phyloP scores from a whole-genome alignment of 2,797 vertebrate species.

The Loris lydekkerianus region DNA sequence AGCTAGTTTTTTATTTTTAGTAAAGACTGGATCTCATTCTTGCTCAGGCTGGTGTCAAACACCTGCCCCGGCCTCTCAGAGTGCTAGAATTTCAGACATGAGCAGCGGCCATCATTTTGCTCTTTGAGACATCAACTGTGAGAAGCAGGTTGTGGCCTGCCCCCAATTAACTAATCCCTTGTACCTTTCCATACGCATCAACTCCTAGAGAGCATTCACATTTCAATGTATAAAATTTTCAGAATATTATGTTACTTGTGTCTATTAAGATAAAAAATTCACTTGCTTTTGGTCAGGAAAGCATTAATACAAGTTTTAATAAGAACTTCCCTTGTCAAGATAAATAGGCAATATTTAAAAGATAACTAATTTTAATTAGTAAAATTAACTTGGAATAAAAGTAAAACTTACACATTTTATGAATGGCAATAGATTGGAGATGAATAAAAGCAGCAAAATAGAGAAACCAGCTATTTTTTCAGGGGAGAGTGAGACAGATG shows the following conservation, averaged over 20 bases:
- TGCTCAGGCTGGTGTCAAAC: no score
- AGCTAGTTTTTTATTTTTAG: no score
- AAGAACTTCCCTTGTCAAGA: neutral
- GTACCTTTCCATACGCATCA: neutral
- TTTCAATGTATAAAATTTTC: neutral
- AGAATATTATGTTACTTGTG: neutral
- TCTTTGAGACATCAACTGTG: neutral
- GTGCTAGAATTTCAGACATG: no score
- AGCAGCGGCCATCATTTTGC: no score
- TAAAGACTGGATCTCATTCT: no score
- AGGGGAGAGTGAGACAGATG: neutral
- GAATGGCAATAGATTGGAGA: neutral
- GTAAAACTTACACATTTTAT: neutral
- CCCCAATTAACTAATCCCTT: neutral
- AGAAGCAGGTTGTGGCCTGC: neutral
- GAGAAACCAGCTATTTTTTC: neutral
- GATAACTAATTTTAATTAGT: neutral
- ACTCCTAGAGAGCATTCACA: neutral
- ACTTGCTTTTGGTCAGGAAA: slow-evolving; percentile 20
- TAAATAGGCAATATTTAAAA: neutral
- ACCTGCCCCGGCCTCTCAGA: no score
- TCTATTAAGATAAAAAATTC: neutral
- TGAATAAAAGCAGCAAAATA: neutral
- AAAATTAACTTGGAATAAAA: slow-evolving; percentile 36
- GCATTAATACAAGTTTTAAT: neutral